Percentiles rank a stretch among this genome's conserved stretches.
These are phyloP conservation scores for Cerceris rybyensis DNA, from an alignment of 2,888 invertebrate genomes.

Conservation along the genomic window DNA sequence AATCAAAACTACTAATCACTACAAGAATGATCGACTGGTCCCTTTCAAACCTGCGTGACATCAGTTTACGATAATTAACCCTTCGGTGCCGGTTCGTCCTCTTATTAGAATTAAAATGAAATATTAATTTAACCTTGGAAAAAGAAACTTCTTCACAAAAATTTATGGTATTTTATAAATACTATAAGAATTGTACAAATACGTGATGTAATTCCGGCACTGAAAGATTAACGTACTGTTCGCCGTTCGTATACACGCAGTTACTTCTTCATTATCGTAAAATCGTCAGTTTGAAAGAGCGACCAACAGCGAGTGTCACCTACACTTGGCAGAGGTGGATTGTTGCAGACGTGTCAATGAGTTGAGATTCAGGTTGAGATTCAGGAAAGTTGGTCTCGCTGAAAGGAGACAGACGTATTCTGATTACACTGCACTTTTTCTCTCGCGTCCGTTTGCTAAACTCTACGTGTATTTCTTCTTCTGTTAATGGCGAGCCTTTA, in stretches of 20 bases:
- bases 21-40: constrained; percentile 59
- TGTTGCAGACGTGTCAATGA: constrained; percentile 92
- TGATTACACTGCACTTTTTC: constrained; percentile 60
- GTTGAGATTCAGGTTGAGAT: constrained; percentile 97
- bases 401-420: constrained; percentile 82
- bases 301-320: constrained; percentile 83
- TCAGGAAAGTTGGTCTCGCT: constrained; percentile 99
- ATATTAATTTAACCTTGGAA: background rate
- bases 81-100: background rate
- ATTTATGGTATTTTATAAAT: background rate
- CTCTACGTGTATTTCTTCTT: constrained; percentile 42
- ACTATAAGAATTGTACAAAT: background rate
- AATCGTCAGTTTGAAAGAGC: constrained; percentile 67
- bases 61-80: background rate
- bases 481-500: constrained; percentile 59
- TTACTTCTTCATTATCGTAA: background rate
- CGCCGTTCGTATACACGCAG: background rate
- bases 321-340: constrained; percentile 91
- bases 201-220: background rate
- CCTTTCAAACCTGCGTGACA: constrained; percentile 61
- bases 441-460: constrained; percentile 37
- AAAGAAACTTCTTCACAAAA: background rate
- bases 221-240: background rate
- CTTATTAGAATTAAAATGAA: too few relatives aligned
- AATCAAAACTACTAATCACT: constrained; percentile 60